Conservation (phyloP, 1,140 invertebrate species). For the Nasonia giraulti region DNA sequence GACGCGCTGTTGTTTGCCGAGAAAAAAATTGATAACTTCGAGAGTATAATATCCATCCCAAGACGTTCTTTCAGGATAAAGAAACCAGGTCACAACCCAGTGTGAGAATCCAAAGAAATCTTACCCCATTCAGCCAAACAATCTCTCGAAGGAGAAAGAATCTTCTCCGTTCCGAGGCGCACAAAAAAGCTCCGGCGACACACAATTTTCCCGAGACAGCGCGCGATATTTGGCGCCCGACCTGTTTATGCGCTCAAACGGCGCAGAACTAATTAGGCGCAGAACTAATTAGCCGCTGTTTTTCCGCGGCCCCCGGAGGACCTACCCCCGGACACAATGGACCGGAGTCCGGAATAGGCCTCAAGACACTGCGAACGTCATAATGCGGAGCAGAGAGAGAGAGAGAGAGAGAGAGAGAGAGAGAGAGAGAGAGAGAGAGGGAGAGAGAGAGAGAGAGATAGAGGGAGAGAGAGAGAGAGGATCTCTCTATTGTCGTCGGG, state of each 20-base stretch:
- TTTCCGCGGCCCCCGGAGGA: conserved; percentile 23
- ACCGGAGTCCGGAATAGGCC: conserved; percentile 72
- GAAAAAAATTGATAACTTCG: neutral
- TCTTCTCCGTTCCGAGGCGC: conserved; percentile 13
- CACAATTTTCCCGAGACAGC: neutral
- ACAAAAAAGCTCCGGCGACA: neutral
- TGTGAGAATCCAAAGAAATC: neutral
- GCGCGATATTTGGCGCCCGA: conserved; percentile 57
- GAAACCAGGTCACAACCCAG: neutral
- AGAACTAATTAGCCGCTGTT: conserved; percentile 62
- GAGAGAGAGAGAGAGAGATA: neutral
- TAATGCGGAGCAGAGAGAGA: conserved; percentile 66
- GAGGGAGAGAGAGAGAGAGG: too few species aligned
- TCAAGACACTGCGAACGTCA: conserved; percentile 70
- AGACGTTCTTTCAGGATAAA: too few species aligned
- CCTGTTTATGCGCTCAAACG: conserved; percentile 67
- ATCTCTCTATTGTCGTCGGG: conserved; percentile 68
- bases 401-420: neutral
- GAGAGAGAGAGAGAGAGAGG: too few species aligned
- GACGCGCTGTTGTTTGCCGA: neutral
- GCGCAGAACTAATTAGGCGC: conserved; percentile 63
- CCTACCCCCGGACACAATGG: conserved; percentile 65
- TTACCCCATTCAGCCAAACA: too few species aligned
- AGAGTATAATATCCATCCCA: too few species aligned
- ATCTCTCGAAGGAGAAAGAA: conserved; percentile 34